Evolutionary conservation across 2,888 invertebrate genomes (phyloP), one percentile per base, ranked within the genome.

Genomic region (Laspeyria flexula): DNA sequence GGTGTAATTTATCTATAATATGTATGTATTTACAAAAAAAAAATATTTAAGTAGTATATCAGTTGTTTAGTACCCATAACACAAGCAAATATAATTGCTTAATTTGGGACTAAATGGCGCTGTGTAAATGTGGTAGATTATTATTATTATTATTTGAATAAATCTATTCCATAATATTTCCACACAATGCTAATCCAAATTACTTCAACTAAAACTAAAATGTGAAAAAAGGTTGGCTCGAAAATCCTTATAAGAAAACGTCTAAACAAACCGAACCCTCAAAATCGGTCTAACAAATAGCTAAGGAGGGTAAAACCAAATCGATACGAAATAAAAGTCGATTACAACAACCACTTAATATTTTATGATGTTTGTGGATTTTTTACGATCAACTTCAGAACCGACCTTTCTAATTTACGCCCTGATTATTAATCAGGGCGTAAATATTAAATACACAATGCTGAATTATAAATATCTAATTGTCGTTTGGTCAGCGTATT

Each of bases 281-380:
- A 7, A 7, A 3, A 18, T 2, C 23, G 21, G 5, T 37, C 7
- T 1, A 27, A 25, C 25, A 43, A 33, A 11, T 23, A 12, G 23
- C 31, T 10, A 18, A 4, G 27, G 11, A 18, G 15, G 29, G 10
- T 44, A 21, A 7, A 11, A 21, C 0, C 13, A 9, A 37, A 11
- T 23, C 16, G 30, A 29, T 37, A 12, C 11, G 38, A 39, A 45
- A 39, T 39, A 45, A 37, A 29, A 39, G 31, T 45, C 10, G 31
- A 33, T 43, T 34, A 30, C 39, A 48, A 51, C 38, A 30, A 42
- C 42, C 33, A 42, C 31, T 42, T 42, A 43, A 42, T 42, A 43
- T 43, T 42, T 42, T 38, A 42, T 49, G 42, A 31, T 25, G 38
- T 23, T 40, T 31, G 43, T 49, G 43, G 30, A 15, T 25, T 49